These are phyloP conservation scores for Ellobius talpinus DNA, from an alignment of 2,113 vertebrate genomes.

Conservation along the genomic window DNA sequence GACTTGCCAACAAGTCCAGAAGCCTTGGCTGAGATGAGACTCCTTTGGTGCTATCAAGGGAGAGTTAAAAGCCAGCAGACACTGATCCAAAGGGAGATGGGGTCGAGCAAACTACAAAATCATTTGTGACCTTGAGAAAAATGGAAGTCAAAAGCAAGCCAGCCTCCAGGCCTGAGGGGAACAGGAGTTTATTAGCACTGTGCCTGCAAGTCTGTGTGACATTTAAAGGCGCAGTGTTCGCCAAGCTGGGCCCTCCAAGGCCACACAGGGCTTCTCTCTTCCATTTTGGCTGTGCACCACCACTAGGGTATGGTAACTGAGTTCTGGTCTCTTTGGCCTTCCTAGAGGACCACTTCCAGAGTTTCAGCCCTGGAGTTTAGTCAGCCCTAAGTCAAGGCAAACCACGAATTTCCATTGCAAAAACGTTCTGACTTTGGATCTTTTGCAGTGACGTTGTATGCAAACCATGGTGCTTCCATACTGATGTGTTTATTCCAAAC, in stretches of 20 bases:
- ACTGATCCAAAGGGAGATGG: constrained; percentile 35
- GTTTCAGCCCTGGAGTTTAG: neutral
- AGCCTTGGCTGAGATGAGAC: constrained; percentile 2
- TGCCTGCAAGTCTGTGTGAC: neutral
- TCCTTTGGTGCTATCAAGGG: neutral
- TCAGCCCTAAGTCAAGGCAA: neutral
- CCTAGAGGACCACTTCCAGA: neutral
- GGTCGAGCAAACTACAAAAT: constrained; percentile 55
- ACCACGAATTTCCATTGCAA: neutral
- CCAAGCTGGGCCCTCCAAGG: neutral
- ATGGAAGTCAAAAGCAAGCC: neutral
- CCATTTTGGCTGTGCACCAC: neutral
- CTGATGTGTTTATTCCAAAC: neutral
- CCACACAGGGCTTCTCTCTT: neutral
- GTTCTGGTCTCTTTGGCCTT: neutral
- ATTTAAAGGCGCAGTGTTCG: constrained; percentile 25
- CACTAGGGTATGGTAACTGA: fast-evolving
- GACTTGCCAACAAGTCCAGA: neutral
- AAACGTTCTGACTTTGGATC: neutral
- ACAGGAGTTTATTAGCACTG: neutral
- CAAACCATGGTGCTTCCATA: neutral
- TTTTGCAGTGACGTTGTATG: neutral
- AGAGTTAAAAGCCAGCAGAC: constrained; percentile 47
- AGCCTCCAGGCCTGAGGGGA: constrained; percentile 16
- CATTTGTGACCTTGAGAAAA: constrained; percentile 60